Evolutionary conservation across 1,140 invertebrate species (phyloP).

Genomic region (Drosophila kepulauana): DNA sequence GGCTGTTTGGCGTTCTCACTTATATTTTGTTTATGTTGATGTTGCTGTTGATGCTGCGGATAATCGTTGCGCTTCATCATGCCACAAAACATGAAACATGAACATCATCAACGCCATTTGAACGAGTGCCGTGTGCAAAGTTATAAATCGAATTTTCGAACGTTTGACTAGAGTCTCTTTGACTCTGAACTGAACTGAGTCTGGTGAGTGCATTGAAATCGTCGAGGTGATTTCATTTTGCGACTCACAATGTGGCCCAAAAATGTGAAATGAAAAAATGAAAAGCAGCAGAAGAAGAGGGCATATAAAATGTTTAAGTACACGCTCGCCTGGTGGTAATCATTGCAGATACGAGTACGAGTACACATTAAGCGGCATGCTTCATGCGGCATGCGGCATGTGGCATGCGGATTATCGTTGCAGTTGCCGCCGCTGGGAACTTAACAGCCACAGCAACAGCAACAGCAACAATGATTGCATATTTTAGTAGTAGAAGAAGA

Average conservation of each 20-base stretch:
- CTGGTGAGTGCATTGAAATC: too few species aligned
- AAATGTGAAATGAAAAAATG: too few species aligned
- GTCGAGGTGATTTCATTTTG: too few species aligned
- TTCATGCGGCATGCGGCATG: background rate
- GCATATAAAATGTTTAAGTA: constrained; percentile 84
- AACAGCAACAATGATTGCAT: constrained; percentile 3
- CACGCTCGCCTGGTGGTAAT: constrained; percentile 79
- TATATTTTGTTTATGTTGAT: constrained; percentile 31
- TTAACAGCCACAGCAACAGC: too few species aligned
- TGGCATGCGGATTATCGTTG: too few species aligned
- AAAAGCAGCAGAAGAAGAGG: too few species aligned
- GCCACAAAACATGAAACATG: constrained; percentile 80
- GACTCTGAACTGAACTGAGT: too few species aligned
- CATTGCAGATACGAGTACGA: constrained; percentile 61
- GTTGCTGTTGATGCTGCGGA: constrained; percentile 55
- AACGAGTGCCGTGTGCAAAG: constrained; percentile 69
- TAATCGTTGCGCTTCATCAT: constrained; percentile 81
- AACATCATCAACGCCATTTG: constrained; percentile 83
- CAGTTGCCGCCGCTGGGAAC: too few species aligned
- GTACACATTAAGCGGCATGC: constrained; percentile 72
- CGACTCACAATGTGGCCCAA: constrained; percentile 62
- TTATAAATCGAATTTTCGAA: constrained; percentile 75
- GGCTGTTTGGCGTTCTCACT: too few species aligned
- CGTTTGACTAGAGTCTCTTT: background rate
- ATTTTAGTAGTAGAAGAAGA: background rate